Percentiles rank a stretch among this genome's conserved stretches.
Evolutionary conservation across 2,797 vertebrate species (phyloP).

Genomic region (Heliangelus exortis): DNA sequence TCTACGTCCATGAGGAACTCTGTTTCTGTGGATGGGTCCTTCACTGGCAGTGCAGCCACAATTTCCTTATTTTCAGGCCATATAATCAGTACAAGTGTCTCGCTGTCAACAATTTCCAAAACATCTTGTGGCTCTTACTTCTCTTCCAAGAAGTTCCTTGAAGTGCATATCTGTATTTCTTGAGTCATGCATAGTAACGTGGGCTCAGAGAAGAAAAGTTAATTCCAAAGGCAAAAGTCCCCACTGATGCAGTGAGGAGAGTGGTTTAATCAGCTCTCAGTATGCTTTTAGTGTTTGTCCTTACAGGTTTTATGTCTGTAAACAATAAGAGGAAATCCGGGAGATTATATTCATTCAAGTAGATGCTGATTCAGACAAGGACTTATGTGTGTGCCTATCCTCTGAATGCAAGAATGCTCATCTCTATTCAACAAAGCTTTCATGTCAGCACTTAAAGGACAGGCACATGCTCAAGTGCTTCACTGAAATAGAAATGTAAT

Average conservation of each 20-base stretch:
- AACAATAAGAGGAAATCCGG: constrained; percentile 3
- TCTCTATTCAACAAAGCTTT: constrained; percentile 41
- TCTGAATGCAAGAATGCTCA: constrained; percentile 3
- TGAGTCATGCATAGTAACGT: background rate
- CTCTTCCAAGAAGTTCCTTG: background rate
- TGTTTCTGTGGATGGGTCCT: background rate
- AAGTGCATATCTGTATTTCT: background rate
- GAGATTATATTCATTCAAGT: constrained; percentile 49
- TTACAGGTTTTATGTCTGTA: constrained; percentile 6
- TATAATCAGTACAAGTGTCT: background rate
- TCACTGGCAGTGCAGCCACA: background rate
- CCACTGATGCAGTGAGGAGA: background rate
- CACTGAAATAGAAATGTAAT: constrained; percentile 41
- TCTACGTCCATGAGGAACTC: background rate
- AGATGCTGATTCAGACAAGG: constrained; percentile 48
- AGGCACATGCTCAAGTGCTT: background rate
- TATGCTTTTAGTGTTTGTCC: background rate
- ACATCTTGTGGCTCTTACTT: background rate
- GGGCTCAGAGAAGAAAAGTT: background rate
- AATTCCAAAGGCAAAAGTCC: background rate
- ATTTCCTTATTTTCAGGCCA: background rate
- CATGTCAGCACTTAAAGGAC: constrained; percentile 1
- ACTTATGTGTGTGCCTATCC: background rate
- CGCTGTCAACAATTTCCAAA: background rate
- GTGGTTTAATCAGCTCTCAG: background rate